Evolutionary conservation across 2,888 invertebrate genomes (phyloP).

Genomic region (Lithophane ornitopus): DNA sequence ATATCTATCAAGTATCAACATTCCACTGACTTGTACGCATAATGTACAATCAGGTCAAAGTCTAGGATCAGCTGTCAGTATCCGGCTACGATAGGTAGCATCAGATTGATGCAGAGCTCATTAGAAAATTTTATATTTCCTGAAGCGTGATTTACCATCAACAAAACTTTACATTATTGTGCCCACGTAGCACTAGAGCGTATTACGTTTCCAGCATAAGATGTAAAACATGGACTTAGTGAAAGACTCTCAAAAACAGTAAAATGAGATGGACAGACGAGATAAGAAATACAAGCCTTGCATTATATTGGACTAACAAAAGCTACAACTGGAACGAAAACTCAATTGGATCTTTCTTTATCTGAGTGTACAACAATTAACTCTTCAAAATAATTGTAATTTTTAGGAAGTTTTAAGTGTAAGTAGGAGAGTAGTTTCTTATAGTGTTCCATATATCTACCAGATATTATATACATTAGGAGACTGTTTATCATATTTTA

Average conservation of each 20-base stretch:
- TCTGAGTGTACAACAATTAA: background rate
- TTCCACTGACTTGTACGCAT: constrained; percentile 22
- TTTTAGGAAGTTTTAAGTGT: background rate
- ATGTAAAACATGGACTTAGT: background rate
- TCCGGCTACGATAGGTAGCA: background rate
- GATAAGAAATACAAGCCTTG: background rate
- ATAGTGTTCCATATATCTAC: no score
- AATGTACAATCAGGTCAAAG: constrained; percentile 21
- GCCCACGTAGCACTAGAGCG: background rate
- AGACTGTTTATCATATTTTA: background rate
- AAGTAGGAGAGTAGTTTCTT: background rate
- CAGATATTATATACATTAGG: background rate
- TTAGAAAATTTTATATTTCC: background rate
- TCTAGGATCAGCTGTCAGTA: constrained; percentile 13
- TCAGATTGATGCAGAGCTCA: background rate
- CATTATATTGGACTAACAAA: background rate
- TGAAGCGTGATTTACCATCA: background rate
- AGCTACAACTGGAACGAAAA: background rate
- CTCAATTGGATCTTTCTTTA: background rate
- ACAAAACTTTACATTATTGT: background rate
- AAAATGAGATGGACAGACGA: background rate
- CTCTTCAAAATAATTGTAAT: background rate
- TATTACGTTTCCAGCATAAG: background rate
- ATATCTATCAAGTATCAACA: constrained; percentile 29
- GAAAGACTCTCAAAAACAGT: background rate